A percentile compares a stretch with the other conserved stretches of the same genome.
Conservation (phyloP, 2,797 vertebrate species). For the Echeneis naucrates region DNA sequence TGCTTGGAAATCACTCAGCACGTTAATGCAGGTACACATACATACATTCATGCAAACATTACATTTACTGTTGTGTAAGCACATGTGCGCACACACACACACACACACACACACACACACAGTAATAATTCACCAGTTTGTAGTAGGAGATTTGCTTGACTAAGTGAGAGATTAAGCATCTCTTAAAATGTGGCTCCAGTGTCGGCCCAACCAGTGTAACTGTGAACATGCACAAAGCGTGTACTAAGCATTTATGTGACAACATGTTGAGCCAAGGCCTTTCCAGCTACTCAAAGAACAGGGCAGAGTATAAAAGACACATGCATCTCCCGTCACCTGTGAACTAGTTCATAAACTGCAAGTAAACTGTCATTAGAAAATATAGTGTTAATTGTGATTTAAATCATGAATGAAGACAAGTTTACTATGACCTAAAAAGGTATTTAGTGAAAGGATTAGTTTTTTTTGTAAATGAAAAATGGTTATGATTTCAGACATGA, state of each 20-base stretch:
- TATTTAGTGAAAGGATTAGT: conserved; percentile 3
- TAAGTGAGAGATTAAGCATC: conserved; percentile 65
- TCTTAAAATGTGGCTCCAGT: conserved; percentile 58
- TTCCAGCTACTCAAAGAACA: conserved; percentile 46
- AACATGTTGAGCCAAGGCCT: conserved; percentile 54
- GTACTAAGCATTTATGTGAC: conserved; percentile 66
- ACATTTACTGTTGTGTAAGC: conserved; percentile 6
- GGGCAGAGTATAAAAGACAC: conserved; percentile 28
- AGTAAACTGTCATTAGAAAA: conserved; percentile 17
- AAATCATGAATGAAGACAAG: conserved; percentile 9
- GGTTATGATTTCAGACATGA: not conserved
- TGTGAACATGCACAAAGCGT: conserved; percentile 64
- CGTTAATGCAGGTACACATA: not conserved
- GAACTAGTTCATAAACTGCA: conserved; percentile 6
- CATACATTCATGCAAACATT: conserved; percentile 2
- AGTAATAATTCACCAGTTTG: conserved; percentile 67
- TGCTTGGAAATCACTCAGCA: conserved; percentile 35
- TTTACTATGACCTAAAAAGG: not conserved
- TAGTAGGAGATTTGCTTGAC: conserved; percentile 13
- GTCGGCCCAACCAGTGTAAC: conserved; percentile 51
- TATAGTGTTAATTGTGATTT: conserved; percentile 14
- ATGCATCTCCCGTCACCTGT: conserved; percentile 30
- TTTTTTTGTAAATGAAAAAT: not conserved
- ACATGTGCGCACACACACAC: too few species aligned
- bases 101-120: not conserved